Base-by-base conservation (phyloP, 2,888 invertebrate species). In the Andrena bicolor region DNA sequence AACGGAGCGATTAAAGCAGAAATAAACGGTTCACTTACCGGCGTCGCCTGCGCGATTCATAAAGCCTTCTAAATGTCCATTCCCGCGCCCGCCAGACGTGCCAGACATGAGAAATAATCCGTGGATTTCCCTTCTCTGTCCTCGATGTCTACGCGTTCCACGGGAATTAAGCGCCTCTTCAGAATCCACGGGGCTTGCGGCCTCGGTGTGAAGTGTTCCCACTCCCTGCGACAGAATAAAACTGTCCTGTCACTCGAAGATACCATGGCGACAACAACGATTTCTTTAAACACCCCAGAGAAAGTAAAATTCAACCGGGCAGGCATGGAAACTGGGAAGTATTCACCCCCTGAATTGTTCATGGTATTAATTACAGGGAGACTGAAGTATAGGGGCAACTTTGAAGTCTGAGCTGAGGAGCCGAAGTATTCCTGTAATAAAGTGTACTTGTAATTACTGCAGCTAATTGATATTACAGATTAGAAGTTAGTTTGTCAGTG, bases 1-100 rank as follows among this genome's bases (percentile, higher is more conserved):
- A 86, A 86, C 81, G 77, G 80, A 49, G 26, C 80, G 87, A 87
- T 87, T 87, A 87, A 87, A 86, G 80, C 71, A 75, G 85, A 86
- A 85, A 85, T 80, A 86, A 87, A 81, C 83, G 86, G 64, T 82
- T 82, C 83, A 76, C 79, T 86, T 86, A 84, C 84, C 72, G 72
- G 73, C 72, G 63, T 32, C 49, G 65, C 56, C 23, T 51, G 70
- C 75, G 23, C 73, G 74, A 82, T 86, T 86, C 80, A 80, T 82
- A 84, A 86, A 84, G 82, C 86, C 78, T 60, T 63, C 80, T 53
- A 70, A 76, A 68, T 72, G 76, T 70, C 76, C 82, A 64, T 76
- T 60, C 56, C 26, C 30, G 32, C 51, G 69, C 48, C 41, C 56
- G 28, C 48, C 20, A 41, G 69, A 72, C 75, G 72, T 48, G 75